These are phyloP conservation scores for Synergus umbraculus DNA, from an alignment of 2,888 invertebrate species.

Conservation along the genomic window DNA sequence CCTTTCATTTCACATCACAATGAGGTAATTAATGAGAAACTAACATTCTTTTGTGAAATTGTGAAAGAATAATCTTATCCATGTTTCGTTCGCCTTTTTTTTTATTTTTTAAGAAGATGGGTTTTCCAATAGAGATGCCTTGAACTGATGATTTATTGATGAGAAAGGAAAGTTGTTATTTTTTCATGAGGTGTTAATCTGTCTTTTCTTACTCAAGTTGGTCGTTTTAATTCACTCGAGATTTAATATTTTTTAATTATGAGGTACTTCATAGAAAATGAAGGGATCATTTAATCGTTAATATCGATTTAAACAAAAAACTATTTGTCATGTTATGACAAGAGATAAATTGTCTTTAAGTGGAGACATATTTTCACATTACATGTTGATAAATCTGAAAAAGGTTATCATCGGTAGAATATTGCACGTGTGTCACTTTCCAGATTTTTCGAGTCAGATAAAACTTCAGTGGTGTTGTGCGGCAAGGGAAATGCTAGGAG, in stretches of 20 bases:
- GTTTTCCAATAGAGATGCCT: background rate
- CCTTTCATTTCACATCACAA: background rate
- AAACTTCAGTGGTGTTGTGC: slow-evolving; percentile 24
- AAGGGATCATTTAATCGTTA: too few species aligned
- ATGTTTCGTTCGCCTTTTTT: background rate
- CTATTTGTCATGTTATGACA: background rate
- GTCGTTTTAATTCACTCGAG: too few species aligned
- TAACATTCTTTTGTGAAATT: background rate
- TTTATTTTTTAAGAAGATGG: background rate
- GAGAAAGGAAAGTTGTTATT: background rate
- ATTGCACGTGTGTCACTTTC: slow-evolving; percentile 1
- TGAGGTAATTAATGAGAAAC: background rate
- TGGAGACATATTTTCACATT: background rate
- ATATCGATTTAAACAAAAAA: background rate
- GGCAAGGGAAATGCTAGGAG: slow-evolving; percentile 12
- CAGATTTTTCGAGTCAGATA: slow-evolving; percentile 29
- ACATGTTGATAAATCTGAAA: background rate
- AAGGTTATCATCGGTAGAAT: background rate
- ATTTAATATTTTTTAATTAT: too few species aligned
- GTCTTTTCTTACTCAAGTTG: background rate
- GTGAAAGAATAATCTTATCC: background rate
- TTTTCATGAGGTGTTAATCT: background rate
- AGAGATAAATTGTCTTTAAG: background rate
- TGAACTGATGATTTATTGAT: background rate
- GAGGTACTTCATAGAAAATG: too few species aligned